Evolutionary conservation across 1,140 invertebrate species (phyloP).

Genomic region (Cydia amplana): DNA sequence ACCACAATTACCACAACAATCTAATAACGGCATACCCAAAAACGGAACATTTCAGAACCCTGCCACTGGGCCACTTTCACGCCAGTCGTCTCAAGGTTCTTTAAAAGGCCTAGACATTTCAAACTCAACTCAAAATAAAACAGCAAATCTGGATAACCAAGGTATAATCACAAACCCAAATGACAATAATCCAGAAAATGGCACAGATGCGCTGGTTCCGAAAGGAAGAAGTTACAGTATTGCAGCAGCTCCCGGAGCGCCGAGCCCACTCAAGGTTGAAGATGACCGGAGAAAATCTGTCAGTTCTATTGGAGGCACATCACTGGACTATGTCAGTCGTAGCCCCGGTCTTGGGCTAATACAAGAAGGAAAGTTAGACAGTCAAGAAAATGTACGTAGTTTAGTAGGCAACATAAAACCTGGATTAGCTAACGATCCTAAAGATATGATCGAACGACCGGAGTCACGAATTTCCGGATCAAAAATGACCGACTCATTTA

Average conservation of each 20-base stretch:
- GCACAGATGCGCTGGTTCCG: conserved; percentile 56
- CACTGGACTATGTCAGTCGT: conserved; percentile 63
- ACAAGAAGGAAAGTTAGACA: conserved; percentile 69
- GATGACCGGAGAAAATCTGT: conserved; percentile 75
- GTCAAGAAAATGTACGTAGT: conserved; percentile 63
- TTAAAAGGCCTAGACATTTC: conserved; percentile 57
- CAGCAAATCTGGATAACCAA: conserved; percentile 75
- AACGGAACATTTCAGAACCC: conserved; percentile 44
- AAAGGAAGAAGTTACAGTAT: conserved; percentile 78
- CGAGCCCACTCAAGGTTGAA: conserved; percentile 69
- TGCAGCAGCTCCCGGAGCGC: conserved; percentile 72
- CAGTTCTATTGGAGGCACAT: conserved; percentile 64
- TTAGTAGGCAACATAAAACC: conserved; percentile 71
- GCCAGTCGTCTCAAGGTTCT: conserved; percentile 72
- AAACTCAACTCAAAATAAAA: conserved; percentile 58
- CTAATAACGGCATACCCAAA: conserved; percentile 53
- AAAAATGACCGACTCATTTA: conserved; percentile 78
- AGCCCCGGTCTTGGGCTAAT: conserved; percentile 72
- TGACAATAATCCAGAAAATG: conserved; percentile 57
- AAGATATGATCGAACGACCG: conserved; percentile 64
- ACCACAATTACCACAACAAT: conserved; percentile 49
- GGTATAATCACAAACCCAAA: conserved; percentile 56
- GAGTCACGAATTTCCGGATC: conserved; percentile 72
- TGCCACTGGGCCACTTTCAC: conserved; percentile 53
- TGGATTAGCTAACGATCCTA: conserved; percentile 60